phyloP scores from a whole-genome alignment of 2,888 invertebrate species.

The Oligia fasciuncula region DNA sequence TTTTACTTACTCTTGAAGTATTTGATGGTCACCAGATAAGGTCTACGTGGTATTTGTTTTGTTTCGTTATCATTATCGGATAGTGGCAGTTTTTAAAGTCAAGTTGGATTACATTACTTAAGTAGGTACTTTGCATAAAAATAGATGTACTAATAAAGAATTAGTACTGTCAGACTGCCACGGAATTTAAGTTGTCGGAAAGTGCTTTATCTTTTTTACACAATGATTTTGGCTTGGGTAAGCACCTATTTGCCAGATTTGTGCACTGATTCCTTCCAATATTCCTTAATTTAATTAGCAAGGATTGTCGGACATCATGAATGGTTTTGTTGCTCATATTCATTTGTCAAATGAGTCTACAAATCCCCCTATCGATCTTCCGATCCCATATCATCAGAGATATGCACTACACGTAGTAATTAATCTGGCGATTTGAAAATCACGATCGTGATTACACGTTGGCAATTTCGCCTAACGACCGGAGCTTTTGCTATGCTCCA shows the following conservation, averaged over 20 bases:
- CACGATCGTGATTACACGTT: constrained; percentile 12
- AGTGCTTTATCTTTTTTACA: constrained; percentile 16
- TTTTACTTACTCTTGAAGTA: constrained; percentile 39
- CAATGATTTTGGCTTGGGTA: neutral
- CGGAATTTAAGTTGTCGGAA: constrained; percentile 19
- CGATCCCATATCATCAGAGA: neutral
- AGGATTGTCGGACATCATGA: neutral
- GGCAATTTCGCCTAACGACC: constrained; percentile 24
- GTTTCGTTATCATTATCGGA: constrained; percentile 39
- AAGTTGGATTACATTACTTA: constrained; percentile 27
- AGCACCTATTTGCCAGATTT: neutral
- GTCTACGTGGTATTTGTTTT: constrained; percentile 31
- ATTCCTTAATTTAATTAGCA: neutral
- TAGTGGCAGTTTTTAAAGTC: constrained; percentile 51
- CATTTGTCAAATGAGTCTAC: neutral
- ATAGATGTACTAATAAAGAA: constrained; percentile 14
- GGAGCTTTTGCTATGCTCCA: constrained; percentile 11
- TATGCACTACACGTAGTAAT: constrained; percentile 17
- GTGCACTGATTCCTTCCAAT: neutral
- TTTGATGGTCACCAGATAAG: constrained; percentile 53
- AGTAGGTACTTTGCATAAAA: constrained; percentile 19
- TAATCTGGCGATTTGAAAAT: constrained; percentile 38
- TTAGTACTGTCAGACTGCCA: constrained; percentile 1
- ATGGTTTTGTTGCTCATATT: neutral
- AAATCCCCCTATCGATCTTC: constrained; percentile 2